These are phyloP conservation scores for Rotaria macrura DNA, from an alignment of 2,888 invertebrate genomes.

Conservation along the genomic window DNA sequence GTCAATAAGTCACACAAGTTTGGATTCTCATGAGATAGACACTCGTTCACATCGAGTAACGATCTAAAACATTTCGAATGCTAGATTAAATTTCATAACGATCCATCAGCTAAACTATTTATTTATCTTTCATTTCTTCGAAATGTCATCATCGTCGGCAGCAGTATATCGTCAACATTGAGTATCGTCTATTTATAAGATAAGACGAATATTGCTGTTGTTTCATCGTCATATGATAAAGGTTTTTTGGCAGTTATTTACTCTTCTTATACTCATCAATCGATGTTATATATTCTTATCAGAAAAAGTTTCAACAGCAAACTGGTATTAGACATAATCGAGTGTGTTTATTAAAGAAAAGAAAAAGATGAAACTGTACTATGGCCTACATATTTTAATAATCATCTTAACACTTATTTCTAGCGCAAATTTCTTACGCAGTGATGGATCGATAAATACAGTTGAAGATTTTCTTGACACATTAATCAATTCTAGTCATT, in stretches of 20 bases:
- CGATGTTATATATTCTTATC: neutral
- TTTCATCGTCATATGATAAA: neutral
- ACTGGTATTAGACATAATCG: neutral
- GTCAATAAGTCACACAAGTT: neutral
- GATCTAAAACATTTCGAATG: neutral
- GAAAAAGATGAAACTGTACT: neutral
- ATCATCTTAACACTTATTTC: slow-evolving; percentile 26
- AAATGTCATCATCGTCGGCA: neutral
- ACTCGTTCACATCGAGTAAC: neutral
- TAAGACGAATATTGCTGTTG: neutral
- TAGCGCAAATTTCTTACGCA: neutral
- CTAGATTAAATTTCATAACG: neutral
- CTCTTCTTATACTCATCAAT: neutral
- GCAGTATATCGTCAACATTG: neutral
- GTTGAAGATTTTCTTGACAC: slow-evolving; percentile 33
- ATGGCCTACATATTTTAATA: neutral
- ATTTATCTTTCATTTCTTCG: neutral
- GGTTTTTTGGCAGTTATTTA: neutral
- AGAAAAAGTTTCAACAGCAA: neutral
- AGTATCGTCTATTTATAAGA: neutral
- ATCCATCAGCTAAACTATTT: neutral
- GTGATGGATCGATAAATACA: slow-evolving; percentile 16
- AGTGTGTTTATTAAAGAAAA: neutral
- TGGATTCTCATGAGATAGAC: neutral
- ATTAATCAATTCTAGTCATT: slow-evolving; percentile 26